Evolutionary conservation across 37 sponge, comb jelly and placozoan species (phyloP).

Genomic region (Spongilla lacustris): DNA sequence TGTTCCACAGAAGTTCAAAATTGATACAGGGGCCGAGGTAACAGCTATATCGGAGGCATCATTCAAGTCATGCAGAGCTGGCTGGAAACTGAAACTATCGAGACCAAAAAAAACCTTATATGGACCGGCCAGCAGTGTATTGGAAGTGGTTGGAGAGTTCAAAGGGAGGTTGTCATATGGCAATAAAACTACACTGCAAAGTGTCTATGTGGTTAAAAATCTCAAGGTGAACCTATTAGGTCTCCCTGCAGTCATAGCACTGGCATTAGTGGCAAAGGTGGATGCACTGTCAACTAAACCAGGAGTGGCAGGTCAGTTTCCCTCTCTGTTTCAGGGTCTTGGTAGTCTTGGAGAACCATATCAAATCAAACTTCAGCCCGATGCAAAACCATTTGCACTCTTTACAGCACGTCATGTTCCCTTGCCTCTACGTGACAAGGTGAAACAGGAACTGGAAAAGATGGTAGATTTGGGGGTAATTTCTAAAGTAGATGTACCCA

Average conservation of each 20-base stretch:
- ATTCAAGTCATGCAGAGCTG: too few species aligned
- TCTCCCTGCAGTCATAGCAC: slow-evolving; percentile 34
- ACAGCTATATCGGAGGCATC: not conserved
- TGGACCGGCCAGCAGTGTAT: slow-evolving; percentile 11
- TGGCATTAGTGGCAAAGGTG: slow-evolving; percentile 13
- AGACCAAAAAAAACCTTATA: not conserved
- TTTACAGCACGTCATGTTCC: slow-evolving; percentile 43
- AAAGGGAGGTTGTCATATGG: slow-evolving; percentile 11
- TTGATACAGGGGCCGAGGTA: slow-evolving; percentile 9
- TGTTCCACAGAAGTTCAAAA: not conserved
- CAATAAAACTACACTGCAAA: slow-evolving; percentile 1
- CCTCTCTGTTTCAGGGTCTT: slow-evolving; percentile 30
- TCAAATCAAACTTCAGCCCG: slow-evolving; percentile 28
- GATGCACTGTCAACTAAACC: not conserved
- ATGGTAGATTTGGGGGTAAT: slow-evolving; percentile 57
- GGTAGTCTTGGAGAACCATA: slow-evolving; percentile 28
- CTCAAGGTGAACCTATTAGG: slow-evolving; percentile 24
- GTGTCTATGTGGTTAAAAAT: slow-evolving; percentile 22
- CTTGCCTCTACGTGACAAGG: slow-evolving; percentile 36
- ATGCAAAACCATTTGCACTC: slow-evolving; percentile 37
- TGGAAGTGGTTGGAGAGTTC: slow-evolving; percentile 15
- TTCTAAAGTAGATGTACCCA: slow-evolving; percentile 45
- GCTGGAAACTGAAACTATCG: too few species aligned
- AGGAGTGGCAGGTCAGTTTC: slow-evolving; percentile 10
- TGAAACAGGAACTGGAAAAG: slow-evolving; percentile 9